phyloP scores from a whole-genome alignment of 2,888 invertebrate genomes.

The Platycheirus albimanus region DNA sequence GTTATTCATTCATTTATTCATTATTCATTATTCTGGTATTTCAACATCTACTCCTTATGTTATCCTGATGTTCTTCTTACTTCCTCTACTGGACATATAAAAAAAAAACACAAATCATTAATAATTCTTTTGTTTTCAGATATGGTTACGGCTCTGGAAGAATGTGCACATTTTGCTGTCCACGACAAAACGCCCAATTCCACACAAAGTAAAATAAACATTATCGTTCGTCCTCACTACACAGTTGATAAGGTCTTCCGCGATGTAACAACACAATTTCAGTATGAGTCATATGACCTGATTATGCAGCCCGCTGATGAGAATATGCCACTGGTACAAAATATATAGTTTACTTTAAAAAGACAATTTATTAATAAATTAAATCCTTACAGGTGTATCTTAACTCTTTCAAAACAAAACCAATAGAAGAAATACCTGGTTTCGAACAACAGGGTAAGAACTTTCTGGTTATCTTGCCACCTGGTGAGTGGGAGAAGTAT shows the following conservation, averaged over 20 bases:
- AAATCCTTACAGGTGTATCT: conserved; percentile 78
- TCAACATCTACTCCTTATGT: no score
- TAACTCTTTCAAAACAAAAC: conserved; percentile 77
- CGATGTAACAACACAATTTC: conserved; percentile 80
- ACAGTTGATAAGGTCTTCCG: conserved; percentile 80
- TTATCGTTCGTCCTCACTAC: conserved; percentile 80
- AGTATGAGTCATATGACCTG: conserved; percentile 80
- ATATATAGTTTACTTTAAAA: no score
- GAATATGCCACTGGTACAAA: conserved; percentile 77
- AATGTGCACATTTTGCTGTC: conserved; percentile 80
- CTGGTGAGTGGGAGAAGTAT: conserved; percentile 79
- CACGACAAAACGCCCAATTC: conserved; percentile 81
- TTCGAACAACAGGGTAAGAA: conserved; percentile 79
- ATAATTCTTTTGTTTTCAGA: conserved; percentile 52
- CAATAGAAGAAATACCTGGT: conserved; percentile 79
- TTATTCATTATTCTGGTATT: no score
- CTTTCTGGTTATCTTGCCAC: conserved; percentile 78
- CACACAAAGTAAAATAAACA: conserved; percentile 80
- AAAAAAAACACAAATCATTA: no score
- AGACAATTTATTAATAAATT: no score
- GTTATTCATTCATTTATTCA: no score
- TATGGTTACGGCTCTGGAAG: conserved; percentile 53
- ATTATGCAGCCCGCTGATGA: conserved; percentile 79
- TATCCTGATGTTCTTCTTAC: no score
- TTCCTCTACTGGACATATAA: no score